Evolutionary conservation across 1,140 invertebrate genomes (phyloP), one percentile per base, ranked within the genome.

Genomic region (Ditylenchus dipsaci): DNA sequence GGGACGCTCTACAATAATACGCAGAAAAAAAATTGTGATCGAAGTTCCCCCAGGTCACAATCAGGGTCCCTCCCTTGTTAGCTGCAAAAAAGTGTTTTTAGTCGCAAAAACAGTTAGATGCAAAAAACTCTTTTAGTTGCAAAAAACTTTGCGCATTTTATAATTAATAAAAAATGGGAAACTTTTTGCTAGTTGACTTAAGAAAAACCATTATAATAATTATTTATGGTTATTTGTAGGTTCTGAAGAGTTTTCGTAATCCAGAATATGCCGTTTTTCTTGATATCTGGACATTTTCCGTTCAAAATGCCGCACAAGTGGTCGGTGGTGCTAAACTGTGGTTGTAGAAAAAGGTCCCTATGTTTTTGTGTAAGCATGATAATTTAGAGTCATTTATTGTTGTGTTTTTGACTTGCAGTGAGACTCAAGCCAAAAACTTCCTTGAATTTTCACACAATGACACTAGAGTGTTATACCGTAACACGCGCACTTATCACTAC

Each of bases 321-420:
- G 19, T 80, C 0, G 66, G 72, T 30, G 63, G 69, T 27, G 74
- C 72, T 26, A 83, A 74, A 67, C 81, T 23, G 63, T 53, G 27
- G 13, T 81, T 17, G 42, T 65, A 13, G 67, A 81, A 57, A 79
- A 81, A 38, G 79, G 79, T 17, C 79, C 79, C 1, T 81, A 78
- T 68, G 65, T 74, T 27, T 81, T 81, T 65, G 47, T 65, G 78
- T 79, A 45, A 65, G 72, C 62, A 21, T 15, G 15, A 7, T 45
- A 29, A 13, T 19, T 47, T 42, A n/a, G n/a, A n/a, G n/a, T 1
- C 29, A 17, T 42, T 33, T 23, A 27, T 58, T 42, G 61, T 56
- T 43, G 33, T 65, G 27, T 42, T 1, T 21, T 45, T 23, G 19
- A 8, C 30, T 7, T 68, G 61, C 68, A 56, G 67, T 8, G 19